Evolutionary conservation across 2,888 invertebrate genomes (phyloP).

Genomic region (Tuta absoluta): DNA sequence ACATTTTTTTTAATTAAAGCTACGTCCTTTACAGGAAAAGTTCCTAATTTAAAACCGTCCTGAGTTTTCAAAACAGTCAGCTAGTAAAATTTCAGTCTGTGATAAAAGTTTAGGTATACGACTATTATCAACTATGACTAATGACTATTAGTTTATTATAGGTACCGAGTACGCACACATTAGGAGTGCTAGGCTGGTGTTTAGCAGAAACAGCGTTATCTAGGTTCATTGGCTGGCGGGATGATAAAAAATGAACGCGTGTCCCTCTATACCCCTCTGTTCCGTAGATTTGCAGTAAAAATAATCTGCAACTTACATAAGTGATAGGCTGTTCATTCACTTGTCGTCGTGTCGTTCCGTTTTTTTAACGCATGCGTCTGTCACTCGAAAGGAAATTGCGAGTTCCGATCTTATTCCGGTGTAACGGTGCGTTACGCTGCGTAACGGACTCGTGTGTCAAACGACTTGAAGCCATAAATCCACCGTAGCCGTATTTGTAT

Average conservation of each 20-base stretch:
- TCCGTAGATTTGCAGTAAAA: not conserved
- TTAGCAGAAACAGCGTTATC: slow-evolving; percentile 27
- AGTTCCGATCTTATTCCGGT: too few species aligned
- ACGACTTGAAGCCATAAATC: too few species aligned
- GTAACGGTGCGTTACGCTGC: too few species aligned
- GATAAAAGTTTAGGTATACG: not conserved
- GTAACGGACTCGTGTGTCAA: too few species aligned
- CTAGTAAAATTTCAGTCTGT: not conserved
- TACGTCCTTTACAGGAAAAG: too few species aligned
- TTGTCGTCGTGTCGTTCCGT: too few species aligned
- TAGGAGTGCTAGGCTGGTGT: slow-evolving; percentile 1
- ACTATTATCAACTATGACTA: not conserved
- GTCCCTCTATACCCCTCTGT: slow-evolving; percentile 2
- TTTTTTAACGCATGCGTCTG: too few species aligned
- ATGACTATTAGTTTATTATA: not conserved
- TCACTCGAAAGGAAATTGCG: too few species aligned
- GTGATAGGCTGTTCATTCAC: not conserved
- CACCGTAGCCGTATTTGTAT: too few species aligned
- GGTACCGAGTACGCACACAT: not conserved
- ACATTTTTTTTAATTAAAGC: too few species aligned
- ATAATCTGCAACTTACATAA: not conserved
- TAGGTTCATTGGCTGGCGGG: slow-evolving; percentile 33
- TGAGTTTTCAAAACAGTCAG: too few species aligned
- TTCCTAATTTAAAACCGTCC: too few species aligned
- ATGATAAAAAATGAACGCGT: slow-evolving; percentile 30